These are phyloP conservation scores for Menidia menidia DNA, from an alignment of 2,797 vertebrate species.

Conservation along the genomic window DNA sequence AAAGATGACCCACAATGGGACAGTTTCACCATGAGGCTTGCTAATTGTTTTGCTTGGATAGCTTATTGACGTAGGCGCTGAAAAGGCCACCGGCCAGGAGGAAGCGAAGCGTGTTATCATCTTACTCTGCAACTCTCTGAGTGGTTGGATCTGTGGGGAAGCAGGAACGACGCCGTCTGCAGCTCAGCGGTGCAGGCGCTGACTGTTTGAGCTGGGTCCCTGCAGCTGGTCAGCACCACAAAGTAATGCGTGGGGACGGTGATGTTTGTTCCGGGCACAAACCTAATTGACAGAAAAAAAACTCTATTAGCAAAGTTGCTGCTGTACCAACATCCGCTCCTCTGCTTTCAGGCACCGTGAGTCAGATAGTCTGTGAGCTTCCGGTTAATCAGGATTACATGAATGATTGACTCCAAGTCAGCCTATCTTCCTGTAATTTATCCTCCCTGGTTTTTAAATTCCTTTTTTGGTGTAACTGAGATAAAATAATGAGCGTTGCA, in stretches of 20 bases:
- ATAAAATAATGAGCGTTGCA: no score
- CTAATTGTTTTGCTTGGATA: no score
- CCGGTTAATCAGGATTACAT: neutral
- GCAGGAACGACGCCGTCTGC: conserved; percentile 85
- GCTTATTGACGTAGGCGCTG: no score
- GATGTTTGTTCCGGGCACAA: conserved; percentile 70
- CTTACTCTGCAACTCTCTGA: conserved; percentile 86
- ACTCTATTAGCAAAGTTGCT: neutral
- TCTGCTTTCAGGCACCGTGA: neutral
- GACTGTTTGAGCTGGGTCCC: conserved; percentile 67
- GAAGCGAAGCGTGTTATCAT: neutral
- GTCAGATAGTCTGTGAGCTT: neutral
- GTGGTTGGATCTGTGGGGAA: conserved; percentile 88
- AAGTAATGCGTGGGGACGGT: conserved; percentile 92
- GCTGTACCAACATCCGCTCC: neutral
- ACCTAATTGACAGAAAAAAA: conserved; percentile 44
- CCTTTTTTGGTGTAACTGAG: no score
- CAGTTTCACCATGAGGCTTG: no score
- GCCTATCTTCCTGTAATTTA: neutral
- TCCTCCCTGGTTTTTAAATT: neutral
- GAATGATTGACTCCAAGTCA: neutral
- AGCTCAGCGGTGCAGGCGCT: conserved; percentile 78
- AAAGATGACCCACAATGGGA: no score
- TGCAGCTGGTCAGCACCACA: conserved; percentile 87
- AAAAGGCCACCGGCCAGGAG: no score